Conservation (phyloP, 2,797 vertebrate species). For the Anomalospiza imberbis region DNA sequence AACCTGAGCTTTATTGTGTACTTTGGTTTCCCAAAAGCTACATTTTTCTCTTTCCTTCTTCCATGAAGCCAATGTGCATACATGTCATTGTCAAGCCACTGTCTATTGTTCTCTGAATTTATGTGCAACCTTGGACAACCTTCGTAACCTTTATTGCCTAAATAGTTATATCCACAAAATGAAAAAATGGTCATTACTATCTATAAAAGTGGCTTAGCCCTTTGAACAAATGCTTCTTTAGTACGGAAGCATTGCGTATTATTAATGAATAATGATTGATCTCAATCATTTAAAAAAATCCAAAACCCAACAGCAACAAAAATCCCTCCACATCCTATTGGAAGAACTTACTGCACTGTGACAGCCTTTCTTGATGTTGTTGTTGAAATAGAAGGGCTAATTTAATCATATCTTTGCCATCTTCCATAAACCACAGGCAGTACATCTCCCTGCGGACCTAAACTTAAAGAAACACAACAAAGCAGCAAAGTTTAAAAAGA, state of each 20-base stretch:
- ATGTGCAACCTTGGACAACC: background rate
- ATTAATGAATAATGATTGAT: background rate
- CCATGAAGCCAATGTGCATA: background rate
- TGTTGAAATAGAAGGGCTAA: background rate
- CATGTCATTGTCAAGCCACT: background rate
- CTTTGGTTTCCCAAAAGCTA: background rate
- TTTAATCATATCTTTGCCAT: constrained; percentile 9
- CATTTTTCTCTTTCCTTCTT: background rate
- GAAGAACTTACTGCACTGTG: background rate
- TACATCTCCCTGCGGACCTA: background rate
- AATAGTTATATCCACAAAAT: background rate
- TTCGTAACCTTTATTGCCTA: background rate
- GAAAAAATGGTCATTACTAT: rapidly evolving
- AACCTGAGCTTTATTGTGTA: background rate
- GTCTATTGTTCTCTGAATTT: background rate
- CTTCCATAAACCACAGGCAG: background rate
- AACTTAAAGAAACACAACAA: constrained; percentile 28
- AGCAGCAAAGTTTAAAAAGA: constrained; percentile 31
- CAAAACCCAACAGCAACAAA: background rate
- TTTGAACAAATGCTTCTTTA: background rate
- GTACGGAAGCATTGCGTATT: background rate
- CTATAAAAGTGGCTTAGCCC: background rate
- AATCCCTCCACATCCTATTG: background rate
- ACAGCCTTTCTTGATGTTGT: background rate
- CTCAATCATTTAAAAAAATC: background rate